Conservation (phyloP, 2,797 vertebrate genomes). For the Miichthys miiuy region DNA sequence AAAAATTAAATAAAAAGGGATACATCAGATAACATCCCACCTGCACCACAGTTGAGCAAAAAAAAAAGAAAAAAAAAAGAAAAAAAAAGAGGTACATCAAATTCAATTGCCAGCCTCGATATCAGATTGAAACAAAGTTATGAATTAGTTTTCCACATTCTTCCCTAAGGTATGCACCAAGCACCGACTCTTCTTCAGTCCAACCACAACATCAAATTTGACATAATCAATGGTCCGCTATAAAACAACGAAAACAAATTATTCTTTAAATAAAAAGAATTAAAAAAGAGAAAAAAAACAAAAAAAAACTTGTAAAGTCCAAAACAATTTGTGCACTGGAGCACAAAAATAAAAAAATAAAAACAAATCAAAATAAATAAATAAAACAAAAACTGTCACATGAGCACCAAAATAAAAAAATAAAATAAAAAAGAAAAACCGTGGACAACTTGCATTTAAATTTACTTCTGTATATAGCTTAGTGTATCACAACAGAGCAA, state of each 20-base stretch:
- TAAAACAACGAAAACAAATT: constrained; percentile 84
- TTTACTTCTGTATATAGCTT: constrained; percentile 45
- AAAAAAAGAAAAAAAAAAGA: constrained; percentile 56
- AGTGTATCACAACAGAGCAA: constrained; percentile 48
- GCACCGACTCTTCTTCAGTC: constrained; percentile 69
- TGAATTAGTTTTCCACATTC: constrained; percentile 74
- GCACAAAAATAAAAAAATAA: constrained; percentile 74
- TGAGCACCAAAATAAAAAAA: constrained; percentile 46
- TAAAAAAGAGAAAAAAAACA: constrained; percentile 18
- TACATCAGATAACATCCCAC: constrained; percentile 81
- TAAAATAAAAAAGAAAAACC: constrained; percentile 32
- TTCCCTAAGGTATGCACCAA: constrained; percentile 69
- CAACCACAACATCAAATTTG: constrained; percentile 68
- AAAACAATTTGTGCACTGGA: constrained; percentile 83
- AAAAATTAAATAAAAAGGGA: constrained; percentile 86
- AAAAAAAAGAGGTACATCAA: constrained; percentile 69
- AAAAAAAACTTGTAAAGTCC: constrained; percentile 89
- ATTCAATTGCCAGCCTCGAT: constrained; percentile 72
- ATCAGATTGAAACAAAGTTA: constrained; percentile 77
- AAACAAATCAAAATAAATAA: constrained; percentile 55
- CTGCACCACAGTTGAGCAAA: constrained; percentile 83
- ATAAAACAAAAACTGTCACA: constrained; percentile 55
- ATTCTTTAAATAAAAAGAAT: constrained; percentile 89
- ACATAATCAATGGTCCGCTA: constrained; percentile 81
- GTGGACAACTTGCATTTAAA: constrained; percentile 61